Conservation (phyloP, 2,888 invertebrate species). For the Synergus laeviventris region DNA sequence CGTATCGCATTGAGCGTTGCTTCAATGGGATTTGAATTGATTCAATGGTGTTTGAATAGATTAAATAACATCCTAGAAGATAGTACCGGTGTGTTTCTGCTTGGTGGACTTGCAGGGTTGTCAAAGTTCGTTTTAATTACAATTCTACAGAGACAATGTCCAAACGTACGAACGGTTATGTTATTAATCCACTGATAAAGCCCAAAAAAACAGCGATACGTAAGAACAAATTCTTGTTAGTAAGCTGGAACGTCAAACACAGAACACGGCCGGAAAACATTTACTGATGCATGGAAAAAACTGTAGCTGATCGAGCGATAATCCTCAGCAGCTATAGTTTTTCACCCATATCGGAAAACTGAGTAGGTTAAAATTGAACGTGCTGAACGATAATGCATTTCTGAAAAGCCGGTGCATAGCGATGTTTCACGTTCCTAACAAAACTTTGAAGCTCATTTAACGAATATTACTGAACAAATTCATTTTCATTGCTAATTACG, state of each 20-base stretch:
- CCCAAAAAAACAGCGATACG: constrained; percentile 34
- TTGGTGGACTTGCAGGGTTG: constrained; percentile 24
- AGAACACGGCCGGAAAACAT: constrained; percentile 34
- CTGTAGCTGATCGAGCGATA: neutral
- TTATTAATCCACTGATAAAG: constrained; percentile 15
- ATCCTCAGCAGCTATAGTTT: neutral
- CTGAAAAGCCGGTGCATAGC: constrained; percentile 57
- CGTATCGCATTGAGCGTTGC: neutral
- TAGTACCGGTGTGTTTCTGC: neutral
- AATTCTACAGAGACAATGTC: constrained; percentile 38
- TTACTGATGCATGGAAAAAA: constrained; percentile 14
- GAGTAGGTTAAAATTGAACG: constrained; percentile 41
- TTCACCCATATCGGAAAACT: neutral
- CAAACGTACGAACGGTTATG: neutral
- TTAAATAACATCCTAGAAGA: neutral
- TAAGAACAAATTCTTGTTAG: constrained; percentile 11
- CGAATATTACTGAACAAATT: constrained; percentile 5
- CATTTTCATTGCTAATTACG: neutral
- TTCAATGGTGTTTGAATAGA: neutral
- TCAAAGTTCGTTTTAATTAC: constrained; percentile 24
- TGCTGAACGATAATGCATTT: constrained; percentile 54
- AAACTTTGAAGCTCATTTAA: neutral
- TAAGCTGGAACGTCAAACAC: constrained; percentile 33
- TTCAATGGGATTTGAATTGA: too few species aligned
- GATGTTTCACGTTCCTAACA: constrained; percentile 42